Conservation (phyloP, 2,797 vertebrate genomes). For the Ibycter americanus region DNA sequence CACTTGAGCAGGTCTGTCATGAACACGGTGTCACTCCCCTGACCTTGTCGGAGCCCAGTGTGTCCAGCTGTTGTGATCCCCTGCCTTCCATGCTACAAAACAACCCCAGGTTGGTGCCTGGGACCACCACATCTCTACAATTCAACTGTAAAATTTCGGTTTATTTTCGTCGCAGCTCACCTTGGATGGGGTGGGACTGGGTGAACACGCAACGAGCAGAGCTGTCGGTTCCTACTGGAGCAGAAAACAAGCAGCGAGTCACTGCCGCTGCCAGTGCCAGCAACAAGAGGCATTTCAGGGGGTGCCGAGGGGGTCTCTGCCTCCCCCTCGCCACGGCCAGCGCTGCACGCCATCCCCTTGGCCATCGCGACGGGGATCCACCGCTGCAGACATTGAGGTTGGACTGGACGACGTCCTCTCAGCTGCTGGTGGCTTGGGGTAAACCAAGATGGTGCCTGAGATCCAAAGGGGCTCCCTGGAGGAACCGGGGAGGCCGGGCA, state of each 20-base stretch:
- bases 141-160: not conserved
- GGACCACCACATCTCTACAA: not conserved
- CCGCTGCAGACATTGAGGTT: accelerated
- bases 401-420: not conserved
- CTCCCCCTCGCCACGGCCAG: accelerated
- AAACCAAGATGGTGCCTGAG: not conserved
- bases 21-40: not conserved
- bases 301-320: not conserved
- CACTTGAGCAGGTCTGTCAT: not conserved
- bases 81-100: not conserved
- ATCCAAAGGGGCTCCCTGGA: not conserved
- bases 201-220: not conserved
- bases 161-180: not conserved
- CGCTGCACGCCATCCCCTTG: accelerated
- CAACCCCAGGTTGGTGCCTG: accelerated
- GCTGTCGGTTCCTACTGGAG: not conserved
- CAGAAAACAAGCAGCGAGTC: not conserved
- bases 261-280: too few relatives aligned
- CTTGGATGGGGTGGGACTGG: not conserved
- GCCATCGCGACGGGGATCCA: accelerated
- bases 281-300: accelerated
- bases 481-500: not conserved
- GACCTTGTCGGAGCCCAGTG: accelerated
- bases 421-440: accelerated
- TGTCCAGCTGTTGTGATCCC: too few relatives aligned